Evolutionary conservation across 30 jellyfish, hydroid and myxozoan species (phyloP), one percentile per base, ranked within the genome.

Genomic region (Hydra vulgaris): DNA sequence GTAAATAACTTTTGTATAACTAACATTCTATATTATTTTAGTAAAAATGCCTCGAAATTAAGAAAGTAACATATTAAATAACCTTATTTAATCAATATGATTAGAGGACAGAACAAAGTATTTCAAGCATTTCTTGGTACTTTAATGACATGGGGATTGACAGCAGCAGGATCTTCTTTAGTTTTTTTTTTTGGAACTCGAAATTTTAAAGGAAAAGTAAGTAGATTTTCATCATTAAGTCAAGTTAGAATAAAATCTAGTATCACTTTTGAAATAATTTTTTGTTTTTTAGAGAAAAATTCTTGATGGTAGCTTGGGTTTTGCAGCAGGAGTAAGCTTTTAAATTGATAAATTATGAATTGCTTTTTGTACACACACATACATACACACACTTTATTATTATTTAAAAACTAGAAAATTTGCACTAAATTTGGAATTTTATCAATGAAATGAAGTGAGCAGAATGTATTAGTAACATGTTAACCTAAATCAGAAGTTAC

Each of bases 151-250:
- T 91, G 98, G 98, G 98, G 92, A 1, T 70, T 91, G 81, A 91
- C 98, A n/a, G 98, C 98, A 70, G 98, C 98, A 54, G 98, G 98
- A 5, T 76, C 98, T 40, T 96, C 98, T 21, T 79, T 86, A 21
- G 98, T 91, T 21, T 91, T 91, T 56, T 86, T 86, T 7, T 91
- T 91, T 76, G 77, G 81, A 66, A 76, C 86, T 74, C 92, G 98
- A 15, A 92, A 70, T 26, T 72, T 74, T 40, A 61, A 1, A 21
- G 86, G 79, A 21, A 81, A 81, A 54, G 89, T 81, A 55, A 12
- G 78, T 15, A 1, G 12, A 1, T 76, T 16, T 76, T 25, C 20
- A 15, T 71, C 26, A 15, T 71, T 21, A 16, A 56, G 17, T 56
- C n/a, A n/a, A n/a, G n/a, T n/a, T n/a, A n/a, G n/a, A n/a, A n/a